phyloP scores from a whole-genome alignment of 1,140 invertebrate species.

The Sarcophaga peregrina region DNA sequence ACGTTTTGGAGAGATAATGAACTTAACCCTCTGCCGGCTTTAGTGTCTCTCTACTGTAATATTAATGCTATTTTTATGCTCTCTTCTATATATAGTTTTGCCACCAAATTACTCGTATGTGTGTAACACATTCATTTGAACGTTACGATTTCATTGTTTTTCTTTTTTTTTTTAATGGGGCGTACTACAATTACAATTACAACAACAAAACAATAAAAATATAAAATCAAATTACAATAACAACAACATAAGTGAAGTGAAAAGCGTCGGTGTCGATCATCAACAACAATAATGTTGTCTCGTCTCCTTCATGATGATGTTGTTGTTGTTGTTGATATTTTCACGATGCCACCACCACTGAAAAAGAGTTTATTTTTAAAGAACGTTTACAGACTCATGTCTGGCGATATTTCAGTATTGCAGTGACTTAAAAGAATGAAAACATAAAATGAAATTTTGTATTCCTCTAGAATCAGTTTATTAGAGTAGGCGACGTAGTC shows the following conservation, averaged over 20 bases:
- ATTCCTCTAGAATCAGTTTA: too few relatives aligned
- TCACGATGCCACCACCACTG: background rate
- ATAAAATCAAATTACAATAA: background rate
- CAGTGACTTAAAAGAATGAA: too few relatives aligned
- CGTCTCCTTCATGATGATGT: background rate
- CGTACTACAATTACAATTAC: too few relatives aligned
- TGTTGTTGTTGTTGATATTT: slow-evolving; percentile 13
- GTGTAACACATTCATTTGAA: slow-evolving; percentile 15
- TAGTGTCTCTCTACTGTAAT: too few relatives aligned
- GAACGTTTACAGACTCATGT: too few relatives aligned
- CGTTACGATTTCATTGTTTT: slow-evolving; percentile 6
- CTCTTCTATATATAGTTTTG: background rate
- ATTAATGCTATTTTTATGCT: background rate
- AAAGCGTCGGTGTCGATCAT: slow-evolving; percentile 19
- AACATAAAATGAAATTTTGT: too few relatives aligned
- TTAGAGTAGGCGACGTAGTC: too few relatives aligned
- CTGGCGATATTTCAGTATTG: too few relatives aligned
- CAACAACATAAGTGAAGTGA: background rate
- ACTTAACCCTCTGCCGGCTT: too few relatives aligned
- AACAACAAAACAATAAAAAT: too few relatives aligned
- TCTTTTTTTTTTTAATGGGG: background rate
- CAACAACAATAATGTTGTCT: background rate
- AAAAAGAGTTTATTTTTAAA: slow-evolving; percentile 18
- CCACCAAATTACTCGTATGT: background rate
- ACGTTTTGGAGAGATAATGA: too few relatives aligned